A percentile compares a stretch with the other conserved stretches of the same genome.
These are phyloP conservation scores for Drosophila ercepeae DNA, from an alignment of 1,140 invertebrate genomes.

Conservation along the genomic window DNA sequence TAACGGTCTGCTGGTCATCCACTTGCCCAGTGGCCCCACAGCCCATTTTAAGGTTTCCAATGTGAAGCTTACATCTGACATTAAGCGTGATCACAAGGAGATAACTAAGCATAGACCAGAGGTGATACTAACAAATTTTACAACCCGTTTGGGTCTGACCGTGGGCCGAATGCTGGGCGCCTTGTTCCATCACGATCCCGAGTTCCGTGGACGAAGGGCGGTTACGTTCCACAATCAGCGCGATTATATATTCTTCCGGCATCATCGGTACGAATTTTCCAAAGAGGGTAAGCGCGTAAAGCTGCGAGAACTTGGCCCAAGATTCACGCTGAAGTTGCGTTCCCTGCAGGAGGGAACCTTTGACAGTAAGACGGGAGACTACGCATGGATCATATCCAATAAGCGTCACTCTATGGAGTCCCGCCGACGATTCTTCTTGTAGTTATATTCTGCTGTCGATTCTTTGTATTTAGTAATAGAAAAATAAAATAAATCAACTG, in stretches of 20 bases:
- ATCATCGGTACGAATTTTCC: conserved; percentile 98
- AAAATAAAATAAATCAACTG: conserved; percentile 42
- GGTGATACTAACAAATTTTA: conserved; percentile 98
- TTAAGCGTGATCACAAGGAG: conserved; percentile 90
- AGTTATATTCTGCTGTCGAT: conserved; percentile 57
- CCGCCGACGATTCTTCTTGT: conserved; percentile 95
- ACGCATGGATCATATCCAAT: conserved; percentile 97
- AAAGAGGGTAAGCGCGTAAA: conserved; percentile 91
- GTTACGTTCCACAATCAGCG: conserved; percentile 99
- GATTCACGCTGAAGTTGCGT: conserved; percentile 96
- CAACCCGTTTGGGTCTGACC: conserved; percentile 94
- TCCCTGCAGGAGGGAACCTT: conserved; percentile 98
- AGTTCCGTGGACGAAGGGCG: conserved; percentile 95
- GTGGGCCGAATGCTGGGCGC: conserved; percentile 97
- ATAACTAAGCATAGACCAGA: conserved; percentile 95
- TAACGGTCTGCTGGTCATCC: conserved; percentile 95
- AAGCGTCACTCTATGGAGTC: conserved; percentile 95
- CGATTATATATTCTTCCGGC: conserved; percentile 99
- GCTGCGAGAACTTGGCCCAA: conserved; percentile 96
- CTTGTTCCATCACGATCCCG: conserved; percentile 97
- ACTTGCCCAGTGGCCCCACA: conserved; percentile 98
- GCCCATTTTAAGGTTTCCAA: conserved; percentile 93
- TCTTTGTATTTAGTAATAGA: conserved; percentile 52
- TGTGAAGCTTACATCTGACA: conserved; percentile 92
- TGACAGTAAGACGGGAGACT: conserved; percentile 98